Base-by-base conservation (phyloP, 2,797 vertebrate species). In the Mus minutoides region DNA sequence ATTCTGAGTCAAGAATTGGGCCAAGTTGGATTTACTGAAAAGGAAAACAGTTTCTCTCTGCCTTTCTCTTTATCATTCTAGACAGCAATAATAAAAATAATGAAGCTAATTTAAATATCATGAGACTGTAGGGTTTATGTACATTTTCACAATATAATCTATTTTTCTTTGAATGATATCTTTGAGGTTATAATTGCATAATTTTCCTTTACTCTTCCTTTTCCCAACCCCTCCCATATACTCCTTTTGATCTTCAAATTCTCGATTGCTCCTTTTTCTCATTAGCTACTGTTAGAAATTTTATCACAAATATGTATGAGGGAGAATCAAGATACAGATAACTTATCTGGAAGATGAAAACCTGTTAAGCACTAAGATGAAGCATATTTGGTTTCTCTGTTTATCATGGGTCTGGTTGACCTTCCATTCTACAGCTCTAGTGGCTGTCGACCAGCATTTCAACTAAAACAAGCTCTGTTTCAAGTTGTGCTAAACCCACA, bases 1-100 rank as follows among this genome's bases (percentile, higher is more conserved):
- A 80, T 95, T 92, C 43, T 88, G 22, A 37, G 40, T 46, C 79
- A 37, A 56, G 52, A 90, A 93, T 82, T 92, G 76, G 24, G 78
- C 26, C 31, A 64, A 96, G 21, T 10, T 5, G 11, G 91, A 88
- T 43, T 90, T 58, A 88, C 14, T 73, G 12, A 90, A 95, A 94
- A 83, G 2, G 89, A 83, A 75, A 73, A 46, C n/a, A 79, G 4
- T 12, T 71, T 79, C 64, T 79, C 37, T 62, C 16, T 77, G 6
- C 69, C 4, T 78, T n/a, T 90, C 3, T 46, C 34, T 10, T 16
- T 84, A 19, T 94, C 31, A 54, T 92, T 34, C 49, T 60, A 76
- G n/a, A 71, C 22, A 85, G 67, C 43, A 87, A 49, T 90, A 69
- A 79, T 85, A 69, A 49, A 14, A 77, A 77, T 0, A 77, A 56